These are phyloP conservation scores for Buathra laborator DNA, from an alignment of 2,888 invertebrate genomes.

Conservation along the genomic window DNA sequence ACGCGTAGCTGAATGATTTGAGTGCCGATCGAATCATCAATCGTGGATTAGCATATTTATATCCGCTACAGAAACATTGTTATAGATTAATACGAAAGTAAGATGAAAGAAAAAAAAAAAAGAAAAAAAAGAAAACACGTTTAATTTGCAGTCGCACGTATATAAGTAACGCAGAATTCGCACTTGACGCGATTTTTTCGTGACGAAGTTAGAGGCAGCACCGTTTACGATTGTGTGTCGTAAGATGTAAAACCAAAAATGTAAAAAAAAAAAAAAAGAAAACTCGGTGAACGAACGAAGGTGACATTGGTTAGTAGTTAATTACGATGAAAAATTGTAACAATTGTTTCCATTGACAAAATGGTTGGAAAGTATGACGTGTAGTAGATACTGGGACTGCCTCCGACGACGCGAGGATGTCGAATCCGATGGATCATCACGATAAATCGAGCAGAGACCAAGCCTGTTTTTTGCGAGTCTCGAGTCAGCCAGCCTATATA, in stretches of 20 bases:
- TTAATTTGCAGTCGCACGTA: constrained; percentile 62
- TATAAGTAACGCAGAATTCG: constrained; percentile 60
- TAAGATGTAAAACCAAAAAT: constrained; percentile 5
- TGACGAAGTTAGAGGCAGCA: constrained; percentile 66
- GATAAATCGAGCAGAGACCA: constrained; percentile 59
- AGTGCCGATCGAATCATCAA: constrained; percentile 31
- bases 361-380: constrained; percentile 8
- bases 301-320: neutral
- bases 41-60: constrained; percentile 50
- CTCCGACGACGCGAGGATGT: constrained; percentile 59
- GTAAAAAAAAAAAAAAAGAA: neutral
- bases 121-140: constrained; percentile 38
- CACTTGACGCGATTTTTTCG: constrained; percentile 63
- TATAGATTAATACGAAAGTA: constrained; percentile 21
- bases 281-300: neutral
- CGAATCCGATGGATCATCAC: constrained; percentile 63
- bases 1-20: constrained; percentile 51
- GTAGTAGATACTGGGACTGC: constrained; percentile 55
- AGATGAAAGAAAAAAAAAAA: constrained; percentile 26
- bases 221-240: constrained; percentile 19
- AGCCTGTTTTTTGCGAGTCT: constrained; percentile 65
- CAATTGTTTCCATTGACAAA: neutral
- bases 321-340: neutral
- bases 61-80: constrained; percentile 50
- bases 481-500: constrained; percentile 61